Conservation (phyloP, 2,888 invertebrate species). For the Sisyra terminalis region DNA sequence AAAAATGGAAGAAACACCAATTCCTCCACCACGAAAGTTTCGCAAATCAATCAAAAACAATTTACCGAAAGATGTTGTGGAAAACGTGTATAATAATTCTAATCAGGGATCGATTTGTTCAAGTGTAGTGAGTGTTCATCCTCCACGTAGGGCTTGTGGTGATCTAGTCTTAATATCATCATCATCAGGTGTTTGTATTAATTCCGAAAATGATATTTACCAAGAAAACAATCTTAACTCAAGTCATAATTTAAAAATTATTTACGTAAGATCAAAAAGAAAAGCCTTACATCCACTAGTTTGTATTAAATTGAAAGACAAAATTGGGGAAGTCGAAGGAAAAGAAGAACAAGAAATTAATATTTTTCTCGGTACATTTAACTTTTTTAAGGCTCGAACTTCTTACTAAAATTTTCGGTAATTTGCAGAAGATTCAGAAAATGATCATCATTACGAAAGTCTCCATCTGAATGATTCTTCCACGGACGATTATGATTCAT, state of each 20-base stretch:
- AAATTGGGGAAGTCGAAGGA: too few species aligned
- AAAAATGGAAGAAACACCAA: too few species aligned
- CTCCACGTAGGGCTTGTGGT: constrained; percentile 37
- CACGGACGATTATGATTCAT: constrained; percentile 53
- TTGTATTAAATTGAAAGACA: too few species aligned
- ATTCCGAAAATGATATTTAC: constrained; percentile 14
- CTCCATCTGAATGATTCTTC: constrained; percentile 25
- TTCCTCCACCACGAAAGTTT: too few species aligned
- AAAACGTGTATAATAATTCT: too few species aligned
- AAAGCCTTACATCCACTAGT: too few species aligned
- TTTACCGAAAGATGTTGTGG: too few species aligned
- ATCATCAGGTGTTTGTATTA: constrained; percentile 35
- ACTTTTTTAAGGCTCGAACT: background rate
- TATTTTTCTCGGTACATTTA: background rate
- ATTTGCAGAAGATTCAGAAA: constrained; percentile 45
- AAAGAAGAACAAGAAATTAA: too few species aligned
- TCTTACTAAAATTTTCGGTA: constrained; percentile 12
- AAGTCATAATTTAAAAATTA: too few species aligned
- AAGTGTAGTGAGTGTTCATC: constrained; percentile 18
- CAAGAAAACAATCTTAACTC: background rate
- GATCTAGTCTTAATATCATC: constrained; percentile 42
- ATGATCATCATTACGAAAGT: constrained; percentile 55
- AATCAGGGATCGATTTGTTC: too few species aligned
- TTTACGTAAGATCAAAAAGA: too few species aligned
- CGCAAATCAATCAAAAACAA: too few species aligned